phyloP scores from a whole-genome alignment of 2,888 invertebrate species.

The Charanyca ferruginea region DNA sequence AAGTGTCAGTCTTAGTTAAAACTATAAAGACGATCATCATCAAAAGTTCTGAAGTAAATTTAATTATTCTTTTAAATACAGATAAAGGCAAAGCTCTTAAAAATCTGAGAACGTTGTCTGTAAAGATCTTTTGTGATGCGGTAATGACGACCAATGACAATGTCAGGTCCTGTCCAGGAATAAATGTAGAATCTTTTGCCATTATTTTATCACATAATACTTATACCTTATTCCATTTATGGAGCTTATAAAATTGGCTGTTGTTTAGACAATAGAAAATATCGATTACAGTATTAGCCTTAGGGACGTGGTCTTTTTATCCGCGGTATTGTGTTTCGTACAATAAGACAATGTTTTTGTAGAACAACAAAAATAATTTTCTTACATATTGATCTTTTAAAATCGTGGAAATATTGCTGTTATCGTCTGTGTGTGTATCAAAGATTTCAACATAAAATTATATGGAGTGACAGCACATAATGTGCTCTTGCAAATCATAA shows the following conservation, averaged over 20 bases:
- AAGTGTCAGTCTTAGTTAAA: slow-evolving; percentile 4
- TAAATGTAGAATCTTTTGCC: not conserved
- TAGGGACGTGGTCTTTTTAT: not conserved
- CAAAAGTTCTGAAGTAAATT: not conserved
- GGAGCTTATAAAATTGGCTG: not conserved
- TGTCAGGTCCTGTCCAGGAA: slow-evolving; percentile 14
- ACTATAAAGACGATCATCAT: not conserved
- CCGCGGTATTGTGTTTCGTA: not conserved
- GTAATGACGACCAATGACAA: not conserved
- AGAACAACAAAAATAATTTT: not conserved
- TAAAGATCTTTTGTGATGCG: slow-evolving; percentile 7
- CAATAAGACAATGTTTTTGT: not conserved
- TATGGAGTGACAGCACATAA: slow-evolving; percentile 14
- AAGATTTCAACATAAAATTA: slow-evolving; percentile 8
- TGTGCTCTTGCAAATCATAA: slow-evolving; percentile 13
- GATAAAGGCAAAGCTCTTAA: not conserved
- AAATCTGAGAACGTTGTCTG: not conserved
- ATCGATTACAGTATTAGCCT: not conserved
- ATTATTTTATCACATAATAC: slow-evolving; percentile 19
- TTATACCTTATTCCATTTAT: not conserved
- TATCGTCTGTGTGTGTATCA: slow-evolving; percentile 1
- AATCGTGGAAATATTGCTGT: not conserved
- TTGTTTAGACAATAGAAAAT: not conserved
- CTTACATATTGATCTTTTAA: not conserved
- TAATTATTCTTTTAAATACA: not conserved